A percentile compares a stretch with the other conserved stretches of the same genome.
Evolutionary conservation across 92 coral and sea anemone genomes (phyloP).

Genomic region (Siderastrea radians): DNA sequence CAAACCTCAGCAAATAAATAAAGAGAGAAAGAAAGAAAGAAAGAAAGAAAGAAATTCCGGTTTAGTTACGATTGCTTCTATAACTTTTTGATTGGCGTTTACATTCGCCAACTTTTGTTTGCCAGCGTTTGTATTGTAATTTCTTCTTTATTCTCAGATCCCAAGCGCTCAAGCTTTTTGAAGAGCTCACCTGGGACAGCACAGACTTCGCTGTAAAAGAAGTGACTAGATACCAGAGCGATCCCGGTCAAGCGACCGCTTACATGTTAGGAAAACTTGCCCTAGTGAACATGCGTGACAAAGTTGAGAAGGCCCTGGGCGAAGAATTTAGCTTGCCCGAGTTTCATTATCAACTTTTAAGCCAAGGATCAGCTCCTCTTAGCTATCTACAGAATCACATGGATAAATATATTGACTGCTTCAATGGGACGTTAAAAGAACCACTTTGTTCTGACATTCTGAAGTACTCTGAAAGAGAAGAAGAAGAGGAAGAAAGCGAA

Average conservation of each 20-base stretch:
- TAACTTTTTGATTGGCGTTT: no score
- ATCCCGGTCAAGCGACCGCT: conserved; percentile 97
- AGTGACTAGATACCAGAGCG: conserved; percentile 97
- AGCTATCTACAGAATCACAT: conserved; percentile 79
- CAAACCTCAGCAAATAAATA: no score
- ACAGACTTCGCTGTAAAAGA: conserved; percentile 96
- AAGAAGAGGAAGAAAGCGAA: not conserved
- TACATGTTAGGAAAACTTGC: conserved; percentile 98
- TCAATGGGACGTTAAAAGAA: conserved; percentile 17
- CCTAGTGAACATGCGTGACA: conserved; percentile 82
- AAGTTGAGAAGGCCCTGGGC: conserved; percentile 82
- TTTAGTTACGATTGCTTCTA: no score
- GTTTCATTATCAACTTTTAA: conserved; percentile 94
- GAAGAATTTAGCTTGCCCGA: conserved; percentile 77
- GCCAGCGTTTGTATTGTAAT: not conserved
- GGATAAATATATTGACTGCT: conserved; percentile 86
- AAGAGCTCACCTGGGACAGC: conserved; percentile 85
- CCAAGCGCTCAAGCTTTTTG: conserved; percentile 82
- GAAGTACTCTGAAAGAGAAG: conserved; percentile 7
- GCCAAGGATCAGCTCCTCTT: conserved; percentile 96
- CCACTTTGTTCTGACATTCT: conserved; percentile 20
- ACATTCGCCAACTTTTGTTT: not conserved
- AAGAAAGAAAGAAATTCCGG: no score
- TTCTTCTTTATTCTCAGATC: conserved; percentile 50
- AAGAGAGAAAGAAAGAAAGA: no score